A percentile compares a stretch with the other conserved stretches of the same genome.
These are phyloP conservation scores for Tetraodon nigroviridis DNA, from an alignment of 2,113 vertebrate genomes.

Conservation along the genomic window DNA sequence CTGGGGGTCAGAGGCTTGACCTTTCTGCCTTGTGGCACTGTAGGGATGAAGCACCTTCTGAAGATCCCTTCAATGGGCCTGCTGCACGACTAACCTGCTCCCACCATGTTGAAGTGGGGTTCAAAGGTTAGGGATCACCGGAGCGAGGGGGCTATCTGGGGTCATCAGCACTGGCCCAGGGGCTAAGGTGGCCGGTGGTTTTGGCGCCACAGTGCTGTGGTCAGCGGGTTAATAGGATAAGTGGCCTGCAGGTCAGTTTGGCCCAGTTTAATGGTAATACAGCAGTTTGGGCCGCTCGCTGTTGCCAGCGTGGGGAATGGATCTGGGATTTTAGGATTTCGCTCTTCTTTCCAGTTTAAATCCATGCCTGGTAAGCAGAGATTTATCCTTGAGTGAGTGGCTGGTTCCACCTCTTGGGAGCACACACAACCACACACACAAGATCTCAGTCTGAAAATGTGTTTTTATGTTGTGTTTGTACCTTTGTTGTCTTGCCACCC, in stretches of 20 bases:
- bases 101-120: conserved; percentile 51
- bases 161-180: conserved; percentile 55
- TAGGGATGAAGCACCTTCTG: conserved; percentile 35
- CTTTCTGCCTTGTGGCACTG: conserved; percentile 32
- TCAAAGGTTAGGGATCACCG: conserved; percentile 53
- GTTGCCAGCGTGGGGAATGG: conserved; percentile 31
- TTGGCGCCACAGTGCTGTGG: conserved; percentile 60
- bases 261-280: conserved; percentile 67
- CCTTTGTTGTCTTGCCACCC: too few species aligned
- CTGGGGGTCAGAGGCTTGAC: conserved; percentile 45
- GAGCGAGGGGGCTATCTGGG: conserved; percentile 61
- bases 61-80: conserved; percentile 40
- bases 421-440: too few species aligned
- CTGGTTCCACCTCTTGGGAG: too few species aligned
- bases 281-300: conserved; percentile 39
- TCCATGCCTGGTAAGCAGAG: conserved; percentile 17
- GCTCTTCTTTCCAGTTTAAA: conserved; percentile 40
- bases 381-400: too few species aligned
- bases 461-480: too few species aligned
- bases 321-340: conserved; percentile 36
- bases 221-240: conserved; percentile 71
- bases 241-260: conserved; percentile 63
- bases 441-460: too few species aligned
- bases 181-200: conserved; percentile 26
- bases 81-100: conserved; percentile 53